Evolutionary conservation across 1,140 invertebrate species (phyloP).

Genomic region (Halictus rubicundus): DNA sequence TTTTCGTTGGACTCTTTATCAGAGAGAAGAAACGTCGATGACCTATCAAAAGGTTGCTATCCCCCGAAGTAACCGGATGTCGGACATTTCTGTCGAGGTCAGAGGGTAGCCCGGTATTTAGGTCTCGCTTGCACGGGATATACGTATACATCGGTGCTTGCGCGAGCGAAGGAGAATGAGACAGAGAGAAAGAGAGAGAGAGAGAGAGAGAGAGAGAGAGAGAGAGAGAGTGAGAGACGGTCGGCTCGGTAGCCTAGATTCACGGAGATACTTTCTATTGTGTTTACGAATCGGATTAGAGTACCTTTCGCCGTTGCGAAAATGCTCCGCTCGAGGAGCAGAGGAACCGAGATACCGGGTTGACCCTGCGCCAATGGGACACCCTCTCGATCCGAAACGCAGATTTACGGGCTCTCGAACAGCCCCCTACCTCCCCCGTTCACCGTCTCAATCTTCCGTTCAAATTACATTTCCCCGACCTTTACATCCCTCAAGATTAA

Average conservation of each 20-base stretch:
- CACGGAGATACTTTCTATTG: constrained; percentile 74
- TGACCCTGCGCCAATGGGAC: constrained; percentile 1
- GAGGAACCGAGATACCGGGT: constrained; percentile 24
- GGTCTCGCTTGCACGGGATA: constrained; percentile 54
- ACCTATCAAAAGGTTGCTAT: constrained; percentile 12
- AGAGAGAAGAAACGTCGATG: constrained; percentile 24
- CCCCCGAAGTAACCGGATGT: constrained; percentile 33
- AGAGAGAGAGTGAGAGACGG: constrained; percentile 33
- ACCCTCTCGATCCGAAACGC: neutral
- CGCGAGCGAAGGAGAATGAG: constrained; percentile 15
- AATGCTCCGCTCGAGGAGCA: constrained; percentile 35
- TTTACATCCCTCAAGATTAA: too few relatives aligned
- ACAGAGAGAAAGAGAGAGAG: constrained; percentile 34
- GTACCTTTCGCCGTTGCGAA: constrained; percentile 66
- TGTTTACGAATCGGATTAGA: constrained; percentile 73
- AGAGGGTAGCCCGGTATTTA: constrained; percentile 63
- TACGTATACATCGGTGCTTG: neutral
- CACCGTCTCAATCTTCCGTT: too few relatives aligned
- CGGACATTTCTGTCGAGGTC: constrained; percentile 29
- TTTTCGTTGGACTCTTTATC: neutral
- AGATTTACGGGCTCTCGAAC: neutral
- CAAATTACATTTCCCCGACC: too few relatives aligned
- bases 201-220: too few relatives aligned
- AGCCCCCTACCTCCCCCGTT: too few relatives aligned
- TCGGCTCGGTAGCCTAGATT: constrained; percentile 70